Base-by-base conservation (phyloP, 2,797 vertebrate genomes). In the Tangara arthus region DNA sequence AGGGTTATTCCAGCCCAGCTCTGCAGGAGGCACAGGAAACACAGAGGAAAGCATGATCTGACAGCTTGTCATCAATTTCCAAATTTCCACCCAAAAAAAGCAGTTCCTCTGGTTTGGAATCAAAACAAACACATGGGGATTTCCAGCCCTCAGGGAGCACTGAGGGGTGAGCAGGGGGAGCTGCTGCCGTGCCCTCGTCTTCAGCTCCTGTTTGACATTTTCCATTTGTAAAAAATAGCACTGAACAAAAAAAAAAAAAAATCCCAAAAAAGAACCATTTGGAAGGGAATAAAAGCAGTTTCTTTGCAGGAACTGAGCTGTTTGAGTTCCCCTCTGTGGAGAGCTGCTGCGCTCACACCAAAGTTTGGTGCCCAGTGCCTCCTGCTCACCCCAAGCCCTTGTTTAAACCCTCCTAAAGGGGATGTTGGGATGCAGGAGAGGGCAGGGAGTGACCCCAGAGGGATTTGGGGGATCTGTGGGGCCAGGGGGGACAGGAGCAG, bases 141-240 rank as follows among this genome's bases (percentile, higher is more conserved):
- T 68, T 55, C 52, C 81, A n/a, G n/a, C 37, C 15, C 11, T 23
- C 55, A 16, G 69, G 64, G 41, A 86, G 49, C 4, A 0, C 12
- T 0, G 8, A 56, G 66, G 75, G 88, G 64, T 0, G 8, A 72
- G 65, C 6, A 2, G 61, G 71, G 32, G 56, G 47, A 93, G 26
- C 57, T 2, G 6, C 85, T 64, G 84, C 82, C 1, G 2, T 55
- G 66, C 65, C 32, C 39, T 53, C 16, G 0, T 5, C 32, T 21
- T 8, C 79, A 77, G 86, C 94, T 95, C 91, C 95, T 0, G 77
- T 92, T 94, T 82, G 92, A 90, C 90, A 47, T 76, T 75, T 71
- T 8, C 9, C 14, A 2, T 69, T 61, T 70, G 50, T 47, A 26
- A 80, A 92, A 93, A 93, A 69, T 7, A 66, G 56, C 6, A 30